Conservation (phyloP, 2,113 vertebrate species). For the Picathartes gymnocephalus region DNA sequence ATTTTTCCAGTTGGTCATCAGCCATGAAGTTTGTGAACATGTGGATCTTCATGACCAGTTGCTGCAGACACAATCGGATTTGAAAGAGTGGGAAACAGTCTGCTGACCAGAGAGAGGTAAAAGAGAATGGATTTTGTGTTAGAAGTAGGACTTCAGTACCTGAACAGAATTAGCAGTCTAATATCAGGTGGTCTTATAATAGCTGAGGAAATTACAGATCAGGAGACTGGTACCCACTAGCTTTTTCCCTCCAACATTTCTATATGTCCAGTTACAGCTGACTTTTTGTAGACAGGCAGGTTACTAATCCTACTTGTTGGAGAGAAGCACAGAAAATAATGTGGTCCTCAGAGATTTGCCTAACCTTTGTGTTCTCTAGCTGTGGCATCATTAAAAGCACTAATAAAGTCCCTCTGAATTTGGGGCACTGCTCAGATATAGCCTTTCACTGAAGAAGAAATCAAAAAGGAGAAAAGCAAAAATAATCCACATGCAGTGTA, state of each 20-base stretch:
- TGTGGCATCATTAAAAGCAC: neutral
- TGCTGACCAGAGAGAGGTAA: neutral
- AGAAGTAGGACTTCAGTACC: neutral
- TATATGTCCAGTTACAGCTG: neutral
- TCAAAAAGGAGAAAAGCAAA: neutral
- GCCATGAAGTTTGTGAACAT: neutral
- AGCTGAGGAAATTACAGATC: neutral
- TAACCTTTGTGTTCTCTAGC: neutral
- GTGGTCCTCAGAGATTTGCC: neutral
- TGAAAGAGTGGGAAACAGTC: neutral
- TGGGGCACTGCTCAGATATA: neutral
- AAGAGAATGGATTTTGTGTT: neutral
- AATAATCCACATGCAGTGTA: neutral
- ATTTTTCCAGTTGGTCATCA: neutral
- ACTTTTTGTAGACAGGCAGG: neutral
- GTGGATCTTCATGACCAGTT: neutral
- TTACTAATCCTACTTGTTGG: neutral
- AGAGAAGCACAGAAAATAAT: neutral
- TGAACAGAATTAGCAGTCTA: neutral
- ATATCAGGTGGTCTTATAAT: neutral
- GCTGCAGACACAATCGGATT: neutral
- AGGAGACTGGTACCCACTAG: neutral
- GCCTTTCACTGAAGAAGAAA: neutral
- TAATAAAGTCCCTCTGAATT: neutral
- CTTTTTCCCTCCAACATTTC: neutral